Evolutionary conservation across 2,888 invertebrate species (phyloP), one percentile per base, ranked within the genome.

Genomic region (Pecten maximus): DNA sequence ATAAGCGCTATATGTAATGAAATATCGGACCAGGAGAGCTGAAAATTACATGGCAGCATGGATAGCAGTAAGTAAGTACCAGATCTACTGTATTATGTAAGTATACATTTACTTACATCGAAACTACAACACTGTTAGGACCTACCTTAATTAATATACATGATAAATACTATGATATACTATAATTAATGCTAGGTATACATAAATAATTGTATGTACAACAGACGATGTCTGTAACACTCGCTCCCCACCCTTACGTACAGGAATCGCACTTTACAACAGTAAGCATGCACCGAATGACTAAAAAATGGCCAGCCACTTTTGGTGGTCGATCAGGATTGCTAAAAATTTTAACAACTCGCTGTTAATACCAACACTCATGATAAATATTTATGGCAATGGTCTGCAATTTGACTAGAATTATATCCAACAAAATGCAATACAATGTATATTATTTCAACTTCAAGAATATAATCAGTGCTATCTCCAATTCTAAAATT

Each of bases 141-240:
- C 74, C 74, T 74, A 60, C n/a, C 74, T 35, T 74, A 74, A 35
- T 35, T 15, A 35, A 74, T 3, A 35, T 10, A 74, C 74, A 35
- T 35, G 28, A 74, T 74, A 35, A 74, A 74, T 74, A 74, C 74
- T 8, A 35, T 35, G 28, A 74, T 74, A 74, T 74, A 74, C 12
- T 2, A 28, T 74, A 74, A 12, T 6, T 60, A 60, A 60, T 60
- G 60, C 16, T 28, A 19, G 10, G 35, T 74, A 74, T 28, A 74
- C 74, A 35, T 74, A 74, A 74, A 74, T 74, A 74, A 74, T 35
- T 74, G 74, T 74, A 74, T 74, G 74, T 35, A 74, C 74, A 74
- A 35, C 23, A 23, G 35, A 74, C 35, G 19, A 19, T 74, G 23
- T 28, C 6, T 28, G 35, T 74, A 74, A 12, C 74, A 12, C 10